These are phyloP conservation scores for Eucriotettix oculatus DNA, from an alignment of 2,888 invertebrate species.

Conservation along the genomic window DNA sequence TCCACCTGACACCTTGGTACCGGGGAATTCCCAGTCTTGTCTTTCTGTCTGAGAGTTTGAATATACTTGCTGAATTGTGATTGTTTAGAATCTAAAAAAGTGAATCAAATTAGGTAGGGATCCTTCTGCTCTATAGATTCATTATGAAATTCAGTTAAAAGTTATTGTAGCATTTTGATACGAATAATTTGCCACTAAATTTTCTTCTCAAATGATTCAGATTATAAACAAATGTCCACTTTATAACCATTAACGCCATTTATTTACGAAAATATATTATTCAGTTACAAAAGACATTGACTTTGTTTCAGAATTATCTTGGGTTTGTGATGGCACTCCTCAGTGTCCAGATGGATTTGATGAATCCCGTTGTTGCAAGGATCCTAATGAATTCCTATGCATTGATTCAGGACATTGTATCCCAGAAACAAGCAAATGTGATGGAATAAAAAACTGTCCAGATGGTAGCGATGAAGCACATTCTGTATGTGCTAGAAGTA, in stretches of 20 bases:
- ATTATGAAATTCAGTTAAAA: too few relatives aligned
- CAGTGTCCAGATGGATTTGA: constrained; percentile 54
- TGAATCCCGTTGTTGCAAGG: constrained; percentile 48
- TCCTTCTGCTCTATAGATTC: too few relatives aligned
- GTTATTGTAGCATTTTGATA: too few relatives aligned
- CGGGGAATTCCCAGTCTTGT: too few relatives aligned
- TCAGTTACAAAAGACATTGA: background rate
- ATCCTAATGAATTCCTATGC: constrained; percentile 44
- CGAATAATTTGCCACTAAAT: too few relatives aligned
- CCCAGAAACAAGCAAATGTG: constrained; percentile 48
- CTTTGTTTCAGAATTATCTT: background rate
- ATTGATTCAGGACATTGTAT: constrained; percentile 59
- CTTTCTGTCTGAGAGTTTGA: too few relatives aligned
- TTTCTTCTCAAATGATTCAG: too few relatives aligned
- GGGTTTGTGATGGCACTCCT: constrained; percentile 37
- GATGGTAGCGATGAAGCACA: constrained; percentile 66
- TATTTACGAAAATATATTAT: background rate
- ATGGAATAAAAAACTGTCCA: constrained; percentile 59
- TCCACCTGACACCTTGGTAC: too few relatives aligned
- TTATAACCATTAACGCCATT: background rate
- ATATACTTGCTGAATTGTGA: too few relatives aligned
- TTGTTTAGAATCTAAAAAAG: too few relatives aligned
- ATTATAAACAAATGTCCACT: too few relatives aligned
- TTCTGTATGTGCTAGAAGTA: constrained; percentile 20
- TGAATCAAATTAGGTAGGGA: too few relatives aligned